These are phyloP conservation scores for Corvus moneduloides DNA, from an alignment of 2,113 vertebrate species.

Conservation along the genomic window DNA sequence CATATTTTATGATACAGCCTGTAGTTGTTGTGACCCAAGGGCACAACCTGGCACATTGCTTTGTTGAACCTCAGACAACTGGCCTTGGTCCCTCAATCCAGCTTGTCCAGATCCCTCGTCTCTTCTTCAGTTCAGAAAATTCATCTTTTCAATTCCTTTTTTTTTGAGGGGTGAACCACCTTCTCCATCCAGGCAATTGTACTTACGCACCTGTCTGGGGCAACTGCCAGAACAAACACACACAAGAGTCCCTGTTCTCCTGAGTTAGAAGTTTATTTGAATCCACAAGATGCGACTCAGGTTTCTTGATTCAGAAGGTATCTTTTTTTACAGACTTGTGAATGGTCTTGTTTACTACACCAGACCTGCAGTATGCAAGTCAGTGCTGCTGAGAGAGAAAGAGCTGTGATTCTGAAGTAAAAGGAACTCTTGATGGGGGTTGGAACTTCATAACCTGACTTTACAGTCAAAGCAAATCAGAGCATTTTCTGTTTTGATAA, in stretches of 20 bases:
- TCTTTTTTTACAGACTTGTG: neutral
- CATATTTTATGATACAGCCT: neutral
- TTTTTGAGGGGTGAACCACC: neutral
- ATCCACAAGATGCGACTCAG: neutral
- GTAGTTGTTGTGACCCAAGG: neutral
- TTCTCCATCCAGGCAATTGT: neutral
- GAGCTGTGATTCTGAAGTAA: neutral
- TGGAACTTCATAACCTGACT: neutral
- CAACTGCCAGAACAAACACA: neutral
- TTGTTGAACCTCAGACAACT: neutral
- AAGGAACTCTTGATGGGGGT: neutral
- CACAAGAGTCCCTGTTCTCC: accelerated
- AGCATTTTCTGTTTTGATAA: neutral
- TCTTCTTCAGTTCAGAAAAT: neutral
- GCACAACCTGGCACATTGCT: neutral
- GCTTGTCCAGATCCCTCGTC: neutral
- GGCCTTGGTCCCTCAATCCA: neutral
- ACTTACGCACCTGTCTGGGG: neutral
- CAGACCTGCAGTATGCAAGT: neutral
- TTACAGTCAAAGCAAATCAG: neutral
- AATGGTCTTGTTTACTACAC: neutral
- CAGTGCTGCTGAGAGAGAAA: neutral
- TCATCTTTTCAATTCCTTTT: neutral
- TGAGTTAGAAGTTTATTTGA: neutral
- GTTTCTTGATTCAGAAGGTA: neutral